Conservation (phyloP, 2,797 vertebrate species). For the Mallotus villosus region DNA sequence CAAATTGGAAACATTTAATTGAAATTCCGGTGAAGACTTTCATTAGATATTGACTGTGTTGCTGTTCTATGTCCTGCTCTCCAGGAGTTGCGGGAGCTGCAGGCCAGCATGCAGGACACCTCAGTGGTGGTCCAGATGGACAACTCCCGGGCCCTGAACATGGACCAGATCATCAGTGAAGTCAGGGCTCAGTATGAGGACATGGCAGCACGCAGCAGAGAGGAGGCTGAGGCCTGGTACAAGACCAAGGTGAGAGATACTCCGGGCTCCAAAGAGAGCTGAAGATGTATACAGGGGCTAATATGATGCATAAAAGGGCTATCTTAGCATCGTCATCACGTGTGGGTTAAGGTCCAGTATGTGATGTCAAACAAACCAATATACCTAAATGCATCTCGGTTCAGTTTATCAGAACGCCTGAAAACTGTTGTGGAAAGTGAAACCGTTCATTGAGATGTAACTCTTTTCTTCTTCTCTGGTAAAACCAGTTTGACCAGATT, state of each 20-base stretch:
- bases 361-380: too few species aligned
- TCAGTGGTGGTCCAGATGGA: constrained; percentile 82
- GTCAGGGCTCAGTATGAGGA: constrained; percentile 74
- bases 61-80: constrained; percentile 10
- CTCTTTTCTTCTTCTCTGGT: background rate
- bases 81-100: constrained; percentile 83
- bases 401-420: background rate
- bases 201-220: constrained; percentile 68
- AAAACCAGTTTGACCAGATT: constrained; percentile 65
- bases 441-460: too few species aligned
- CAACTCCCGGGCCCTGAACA: constrained; percentile 74
- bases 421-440: background rate
- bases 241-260: constrained; percentile 78
- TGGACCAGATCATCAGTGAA: constrained; percentile 70
- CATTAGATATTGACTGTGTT: background rate
- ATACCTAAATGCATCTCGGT: too few species aligned
- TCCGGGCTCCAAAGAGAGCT: too few species aligned
- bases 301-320: background rate
- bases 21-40: background rate
- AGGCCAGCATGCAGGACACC: constrained; percentile 68
- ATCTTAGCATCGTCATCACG: background rate
- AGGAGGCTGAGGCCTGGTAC: constrained; percentile 83
- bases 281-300: background rate
- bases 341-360: background rate
- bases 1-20: background rate